Evolutionary conservation across 2,113 vertebrate genomes (phyloP).

Genomic region (Chloroceryle aenea): DNA sequence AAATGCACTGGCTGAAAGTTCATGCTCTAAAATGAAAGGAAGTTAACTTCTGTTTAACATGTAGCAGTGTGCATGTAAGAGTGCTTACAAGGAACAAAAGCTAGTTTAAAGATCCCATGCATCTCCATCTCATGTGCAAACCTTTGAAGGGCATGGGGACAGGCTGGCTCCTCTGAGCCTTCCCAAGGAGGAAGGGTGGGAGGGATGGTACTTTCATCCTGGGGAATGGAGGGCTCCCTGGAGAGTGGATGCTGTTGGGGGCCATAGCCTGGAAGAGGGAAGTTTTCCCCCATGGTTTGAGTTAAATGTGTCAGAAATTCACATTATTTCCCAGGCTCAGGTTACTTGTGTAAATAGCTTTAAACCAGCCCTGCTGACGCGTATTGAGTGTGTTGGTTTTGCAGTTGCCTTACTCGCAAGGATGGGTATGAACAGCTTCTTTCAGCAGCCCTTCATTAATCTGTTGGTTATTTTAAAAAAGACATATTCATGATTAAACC

Average conservation of each 20-base stretch:
- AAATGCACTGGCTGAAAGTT: not conserved
- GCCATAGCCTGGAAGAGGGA: not conserved
- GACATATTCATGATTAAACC: rapidly evolving
- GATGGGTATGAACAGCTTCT: not conserved
- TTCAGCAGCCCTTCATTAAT: not conserved
- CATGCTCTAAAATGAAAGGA: not conserved
- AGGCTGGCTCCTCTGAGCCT: not conserved
- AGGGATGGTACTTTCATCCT: not conserved
- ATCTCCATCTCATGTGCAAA: not conserved
- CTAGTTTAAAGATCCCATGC: not conserved
- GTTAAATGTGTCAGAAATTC: not conserved
- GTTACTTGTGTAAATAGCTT: not conserved
- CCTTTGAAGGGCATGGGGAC: not conserved
- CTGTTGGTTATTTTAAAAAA: not conserved
- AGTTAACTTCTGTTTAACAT: not conserved
- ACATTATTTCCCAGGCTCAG: not conserved
- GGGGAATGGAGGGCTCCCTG: not conserved
- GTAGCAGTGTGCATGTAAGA: not conserved
- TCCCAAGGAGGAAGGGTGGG: not conserved
- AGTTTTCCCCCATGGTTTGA: not conserved
- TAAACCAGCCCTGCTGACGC: not conserved
- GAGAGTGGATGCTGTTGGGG: rapidly evolving
- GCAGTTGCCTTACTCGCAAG: not conserved
- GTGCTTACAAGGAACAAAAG: not conserved
- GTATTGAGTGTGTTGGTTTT: not conserved